Evolutionary conservation across 2,113 vertebrate genomes (phyloP).

Genomic region (Paraplagusia blochii): DNA sequence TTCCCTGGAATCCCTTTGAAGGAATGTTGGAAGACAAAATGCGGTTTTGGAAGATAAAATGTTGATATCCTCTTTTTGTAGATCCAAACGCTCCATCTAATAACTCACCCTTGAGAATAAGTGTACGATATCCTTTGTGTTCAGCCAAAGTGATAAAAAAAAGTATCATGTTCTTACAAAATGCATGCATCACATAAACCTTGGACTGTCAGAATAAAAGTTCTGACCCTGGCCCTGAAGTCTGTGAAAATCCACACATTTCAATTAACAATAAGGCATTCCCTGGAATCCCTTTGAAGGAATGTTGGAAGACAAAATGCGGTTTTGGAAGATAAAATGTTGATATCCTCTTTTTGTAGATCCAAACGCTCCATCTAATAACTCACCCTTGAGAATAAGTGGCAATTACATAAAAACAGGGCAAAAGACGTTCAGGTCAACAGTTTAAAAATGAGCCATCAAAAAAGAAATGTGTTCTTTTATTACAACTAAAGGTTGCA

Average conservation of each 20-base stretch:
- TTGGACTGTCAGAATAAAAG: slow-evolving; percentile 10
- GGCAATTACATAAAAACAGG: no score
- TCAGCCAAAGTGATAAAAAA: no score
- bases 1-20: slow-evolving; percentile 15
- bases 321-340: not conserved
- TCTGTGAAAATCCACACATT: slow-evolving; percentile 19
- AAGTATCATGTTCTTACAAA: no score
- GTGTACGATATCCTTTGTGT: no score
- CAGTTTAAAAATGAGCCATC: not conserved
- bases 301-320: slow-evolving; percentile 2
- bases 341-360: no score
- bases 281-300: slow-evolving; percentile 5
- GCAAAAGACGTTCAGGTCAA: no score
- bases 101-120: no score
- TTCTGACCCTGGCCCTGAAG: not conserved
- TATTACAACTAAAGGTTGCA: slow-evolving; percentile 14
- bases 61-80: no score
- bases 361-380: no score
- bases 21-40: not conserved
- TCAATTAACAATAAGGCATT: slow-evolving; percentile 18
- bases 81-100: no score
- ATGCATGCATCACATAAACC: not conserved
- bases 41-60: not conserved
- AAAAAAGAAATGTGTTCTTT: slow-evolving; percentile 3
- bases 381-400: no score